Conservation (phyloP, 1,140 invertebrate genomes). For the Meloidogyne hapla region DNA sequence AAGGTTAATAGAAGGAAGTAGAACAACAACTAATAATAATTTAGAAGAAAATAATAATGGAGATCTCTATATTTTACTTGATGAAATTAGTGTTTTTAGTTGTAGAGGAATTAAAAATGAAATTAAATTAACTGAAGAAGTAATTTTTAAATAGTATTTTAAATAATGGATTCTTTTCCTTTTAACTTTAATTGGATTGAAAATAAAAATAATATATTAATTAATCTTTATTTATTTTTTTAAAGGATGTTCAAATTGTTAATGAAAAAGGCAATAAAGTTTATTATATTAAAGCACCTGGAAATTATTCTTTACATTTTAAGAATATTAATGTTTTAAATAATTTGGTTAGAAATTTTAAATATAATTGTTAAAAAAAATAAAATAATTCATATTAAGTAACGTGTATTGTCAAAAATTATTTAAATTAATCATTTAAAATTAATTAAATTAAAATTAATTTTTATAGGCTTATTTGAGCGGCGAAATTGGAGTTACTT, state of each 20-base stretch:
- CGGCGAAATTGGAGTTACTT: slow-evolving; percentile 61
- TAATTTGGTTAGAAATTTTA: slow-evolving; percentile 42
- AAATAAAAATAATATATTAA: background rate
- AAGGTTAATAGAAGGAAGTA: background rate
- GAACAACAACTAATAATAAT: background rate
- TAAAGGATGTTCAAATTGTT: slow-evolving; percentile 54
- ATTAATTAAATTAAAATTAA: background rate
- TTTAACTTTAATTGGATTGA: too few species aligned
- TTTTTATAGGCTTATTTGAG: slow-evolving; percentile 49
- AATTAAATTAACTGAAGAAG: slow-evolving; percentile 59
- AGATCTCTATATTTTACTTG: background rate
- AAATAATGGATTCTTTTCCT: too few species aligned
- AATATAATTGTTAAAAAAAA: too few species aligned
- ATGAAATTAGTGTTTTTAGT: slow-evolving; percentile 6
- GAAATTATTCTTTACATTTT: slow-evolving; percentile 61
- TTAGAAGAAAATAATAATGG: background rate
- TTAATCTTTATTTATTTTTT: background rate
- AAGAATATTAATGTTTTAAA: slow-evolving; percentile 58
- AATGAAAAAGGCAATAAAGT: slow-evolving; percentile 61
- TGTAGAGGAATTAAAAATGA: slow-evolving; percentile 60
- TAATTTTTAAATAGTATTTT: too few species aligned
- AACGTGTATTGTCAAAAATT: too few species aligned
- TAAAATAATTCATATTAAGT: too few species aligned
- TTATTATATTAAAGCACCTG: slow-evolving; percentile 61
- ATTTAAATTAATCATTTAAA: too few species aligned